phyloP scores from a whole-genome alignment of 2,797 vertebrate genomes.

The Hydrolagus colliei region DNA sequence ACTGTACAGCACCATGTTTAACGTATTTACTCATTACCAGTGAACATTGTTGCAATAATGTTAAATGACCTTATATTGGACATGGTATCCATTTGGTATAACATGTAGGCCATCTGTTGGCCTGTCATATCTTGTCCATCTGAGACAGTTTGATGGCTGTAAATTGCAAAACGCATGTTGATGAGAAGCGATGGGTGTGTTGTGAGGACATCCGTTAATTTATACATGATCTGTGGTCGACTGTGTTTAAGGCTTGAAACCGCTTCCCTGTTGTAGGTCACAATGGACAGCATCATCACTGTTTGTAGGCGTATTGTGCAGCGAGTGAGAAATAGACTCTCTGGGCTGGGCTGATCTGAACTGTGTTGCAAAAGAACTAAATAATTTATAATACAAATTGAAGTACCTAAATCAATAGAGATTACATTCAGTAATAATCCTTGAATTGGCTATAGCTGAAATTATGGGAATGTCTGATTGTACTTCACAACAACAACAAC shows the following conservation, averaged over 20 bases:
- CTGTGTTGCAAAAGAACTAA: not conserved
- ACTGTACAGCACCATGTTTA: not conserved
- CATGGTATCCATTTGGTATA: not conserved
- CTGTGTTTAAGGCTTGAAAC: not conserved
- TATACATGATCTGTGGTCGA: not conserved
- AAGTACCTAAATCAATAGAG: not conserved
- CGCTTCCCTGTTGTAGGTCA: not conserved
- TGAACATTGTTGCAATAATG: not conserved
- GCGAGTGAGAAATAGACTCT: not conserved
- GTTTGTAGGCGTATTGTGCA: not conserved
- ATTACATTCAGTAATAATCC: too few relatives aligned
- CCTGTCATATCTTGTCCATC: not conserved
- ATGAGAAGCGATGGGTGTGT: not conserved
- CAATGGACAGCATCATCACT: not conserved
- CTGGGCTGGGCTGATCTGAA: not conserved
- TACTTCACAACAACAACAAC: too few relatives aligned
- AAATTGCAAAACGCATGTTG: not conserved
- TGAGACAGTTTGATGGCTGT: not conserved
- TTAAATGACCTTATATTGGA: not conserved
- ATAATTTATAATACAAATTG: not conserved
- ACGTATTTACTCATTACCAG: not conserved
- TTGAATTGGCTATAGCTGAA: too few relatives aligned
- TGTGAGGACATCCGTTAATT: not conserved
- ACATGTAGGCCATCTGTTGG: not conserved
- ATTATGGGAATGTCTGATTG: too few relatives aligned